A percentile compares a stretch with the other conserved stretches of the same genome.
Conservation (phyloP, 2,888 invertebrate genomes). For the Pinctada fucata region DNA sequence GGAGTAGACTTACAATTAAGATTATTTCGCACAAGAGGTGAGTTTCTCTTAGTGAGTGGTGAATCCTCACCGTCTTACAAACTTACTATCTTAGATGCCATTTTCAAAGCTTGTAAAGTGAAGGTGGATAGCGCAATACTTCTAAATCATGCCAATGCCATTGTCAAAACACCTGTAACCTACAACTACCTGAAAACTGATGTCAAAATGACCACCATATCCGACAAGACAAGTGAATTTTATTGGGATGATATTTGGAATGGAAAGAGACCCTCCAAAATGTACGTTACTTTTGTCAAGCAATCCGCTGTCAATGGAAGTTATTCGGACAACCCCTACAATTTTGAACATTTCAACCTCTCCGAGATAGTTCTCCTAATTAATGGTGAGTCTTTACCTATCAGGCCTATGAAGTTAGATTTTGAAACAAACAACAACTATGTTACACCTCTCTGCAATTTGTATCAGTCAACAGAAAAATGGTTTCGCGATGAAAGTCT, state of each 20-base stretch:
- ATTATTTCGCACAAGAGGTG: slow-evolving; percentile 24
- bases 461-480: slow-evolving; percentile 31
- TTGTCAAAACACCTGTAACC: slow-evolving; percentile 15
- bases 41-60: slow-evolving; percentile 24
- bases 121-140: slow-evolving; percentile 26
- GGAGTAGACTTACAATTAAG: slow-evolving; percentile 30
- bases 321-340: too few species aligned
- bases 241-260: slow-evolving; percentile 28
- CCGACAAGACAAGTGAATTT: background rate
- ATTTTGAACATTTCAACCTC: background rate
- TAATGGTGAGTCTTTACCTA: slow-evolving; percentile 19
- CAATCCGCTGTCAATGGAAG: too few species aligned
- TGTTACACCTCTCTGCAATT: slow-evolving; percentile 12
- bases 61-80: slow-evolving; percentile 23
- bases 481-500: slow-evolving; percentile 26
- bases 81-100: slow-evolving; percentile 30
- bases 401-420: slow-evolving; percentile 25
- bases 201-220: slow-evolving; percentile 27
- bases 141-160: slow-evolving; percentile 19
- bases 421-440: slow-evolving; percentile 29
- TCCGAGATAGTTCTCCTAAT: slow-evolving; percentile 21
- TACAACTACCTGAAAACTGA: slow-evolving; percentile 24
- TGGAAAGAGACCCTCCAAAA: slow-evolving; percentile 20
- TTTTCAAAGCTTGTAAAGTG: slow-evolving; percentile 28
- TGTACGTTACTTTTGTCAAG: background rate